Evolutionary conservation across 1,140 invertebrate species (phyloP), one percentile per base, ranked within the genome.

Genomic region (Halyomorpha halys): DNA sequence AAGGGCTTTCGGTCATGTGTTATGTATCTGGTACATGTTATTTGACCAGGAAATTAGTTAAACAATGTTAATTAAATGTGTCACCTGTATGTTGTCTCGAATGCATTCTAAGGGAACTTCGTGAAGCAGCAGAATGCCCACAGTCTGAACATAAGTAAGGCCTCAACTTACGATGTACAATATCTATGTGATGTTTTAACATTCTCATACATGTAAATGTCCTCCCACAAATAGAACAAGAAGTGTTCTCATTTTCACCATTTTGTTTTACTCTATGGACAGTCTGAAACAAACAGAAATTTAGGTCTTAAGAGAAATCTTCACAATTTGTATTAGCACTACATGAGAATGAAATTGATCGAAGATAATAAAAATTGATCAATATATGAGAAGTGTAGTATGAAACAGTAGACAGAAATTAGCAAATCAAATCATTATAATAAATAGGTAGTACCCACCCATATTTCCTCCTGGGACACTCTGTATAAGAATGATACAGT

Each of bases 121-220:
- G 83, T 45, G 76, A 81, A 63, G 82, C 77, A 44, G 85, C 74
- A 49, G 82, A 76, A 71, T 89, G 85, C 25, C 84, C 82, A 76
- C 90, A 92, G 64, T 81, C 80, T 44, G 76, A 75, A 71, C 89
- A 92, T n/a, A 83, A 77, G 70, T 82, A 86, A 1, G 82, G 84
- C 65, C 82, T 83, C 53, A 82, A 66, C 72, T 86, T 86, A 14
- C 82, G 79, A 70, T 89, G 86, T 0, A 86, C 83, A 25, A 78
- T 79, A 61, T 81, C 77, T 15, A 80, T 77, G 68, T 89, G 86
- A 23, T 79, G 76, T 45, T 76, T 75, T n/a, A 89, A 70, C 68
- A 81, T 76, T 54, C 81, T 76, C 45, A 76, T 74, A 69, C 80
- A 82, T 1, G 77, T 75, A 69, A 87, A 83, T 62, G 77, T 74